Percentiles rank a stretch among this genome's conserved stretches.
Conservation (phyloP, 2,113 vertebrate genomes). For the Phodopus roborovskii region DNA sequence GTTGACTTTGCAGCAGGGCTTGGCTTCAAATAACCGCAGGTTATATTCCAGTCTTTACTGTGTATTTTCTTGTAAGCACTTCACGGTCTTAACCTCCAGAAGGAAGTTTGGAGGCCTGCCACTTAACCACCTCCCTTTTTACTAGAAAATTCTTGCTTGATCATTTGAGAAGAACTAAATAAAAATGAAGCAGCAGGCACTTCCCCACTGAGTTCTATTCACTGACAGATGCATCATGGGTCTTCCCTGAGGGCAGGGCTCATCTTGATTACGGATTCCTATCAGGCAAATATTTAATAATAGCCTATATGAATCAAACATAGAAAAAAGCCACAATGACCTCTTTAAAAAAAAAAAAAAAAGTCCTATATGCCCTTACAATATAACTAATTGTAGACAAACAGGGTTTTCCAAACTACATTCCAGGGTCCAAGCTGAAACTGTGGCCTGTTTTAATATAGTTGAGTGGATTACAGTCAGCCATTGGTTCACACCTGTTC, state of each 20-base stretch:
- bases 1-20: neutral
- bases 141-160: slow-evolving; percentile 19
- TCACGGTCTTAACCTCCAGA: slow-evolving; percentile 49
- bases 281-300: neutral
- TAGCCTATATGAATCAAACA: neutral
- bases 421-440: neutral
- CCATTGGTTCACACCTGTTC: neutral
- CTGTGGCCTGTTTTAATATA: neutral
- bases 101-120: slow-evolving; percentile 45
- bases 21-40: slow-evolving; percentile 37
- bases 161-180: slow-evolving; percentile 26
- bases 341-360: neutral
- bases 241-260: neutral
- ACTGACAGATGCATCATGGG: neutral
- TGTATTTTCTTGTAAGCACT: slow-evolving; percentile 30
- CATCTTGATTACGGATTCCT: neutral
- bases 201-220: neutral
- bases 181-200: neutral
- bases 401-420: neutral
- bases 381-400: neutral
- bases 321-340: neutral
- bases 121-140: slow-evolving; percentile 5
- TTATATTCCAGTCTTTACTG: slow-evolving; percentile 30
- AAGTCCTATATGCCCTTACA: neutral
- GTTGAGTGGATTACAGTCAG: neutral